Conservation (phyloP, 2,888 invertebrate species). For the Athetis lepigone region DNA sequence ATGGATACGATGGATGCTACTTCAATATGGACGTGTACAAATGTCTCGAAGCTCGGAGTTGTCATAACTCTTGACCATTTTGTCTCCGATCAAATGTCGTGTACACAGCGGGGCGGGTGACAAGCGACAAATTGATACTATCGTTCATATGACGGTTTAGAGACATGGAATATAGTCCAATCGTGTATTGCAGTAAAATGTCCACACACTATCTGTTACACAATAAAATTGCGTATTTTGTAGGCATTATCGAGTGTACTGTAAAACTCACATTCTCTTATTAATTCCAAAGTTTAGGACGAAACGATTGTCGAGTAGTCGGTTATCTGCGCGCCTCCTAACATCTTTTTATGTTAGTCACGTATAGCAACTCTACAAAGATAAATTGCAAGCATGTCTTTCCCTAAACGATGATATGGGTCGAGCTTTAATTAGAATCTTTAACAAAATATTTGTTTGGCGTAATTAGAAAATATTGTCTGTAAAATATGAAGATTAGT, state of each 20-base stretch:
- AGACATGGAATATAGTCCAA: constrained; percentile 9
- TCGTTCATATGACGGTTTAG: constrained; percentile 16
- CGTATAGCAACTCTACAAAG: constrained; percentile 4
- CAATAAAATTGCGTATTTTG: background rate
- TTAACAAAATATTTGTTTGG: constrained; percentile 26
- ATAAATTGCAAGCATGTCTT: background rate
- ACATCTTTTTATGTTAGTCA: background rate
- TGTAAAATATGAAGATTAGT: background rate
- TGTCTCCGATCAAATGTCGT: constrained; percentile 5
- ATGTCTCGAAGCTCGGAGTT: constrained; percentile 3
- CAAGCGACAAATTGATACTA: constrained; percentile 28
- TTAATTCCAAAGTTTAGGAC: too few species aligned
- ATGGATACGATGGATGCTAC: background rate
- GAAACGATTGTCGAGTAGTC: background rate
- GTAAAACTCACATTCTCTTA: too few species aligned
- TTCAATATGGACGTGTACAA: constrained; percentile 15
- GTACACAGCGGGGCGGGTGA: constrained; percentile 7
- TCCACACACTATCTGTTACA: background rate
- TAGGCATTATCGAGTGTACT: background rate
- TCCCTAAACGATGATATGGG: constrained; percentile 7
- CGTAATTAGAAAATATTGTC: constrained; percentile 1
- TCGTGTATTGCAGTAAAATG: constrained; percentile 4
- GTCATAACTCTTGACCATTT: constrained; percentile 29
- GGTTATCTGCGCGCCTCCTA: background rate
- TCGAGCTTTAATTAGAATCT: constrained; percentile 15